Percentiles rank a stretch among this genome's conserved stretches.
phyloP scores from a whole-genome alignment of 2,113 vertebrate species.

The Sula dactylatra region DNA sequence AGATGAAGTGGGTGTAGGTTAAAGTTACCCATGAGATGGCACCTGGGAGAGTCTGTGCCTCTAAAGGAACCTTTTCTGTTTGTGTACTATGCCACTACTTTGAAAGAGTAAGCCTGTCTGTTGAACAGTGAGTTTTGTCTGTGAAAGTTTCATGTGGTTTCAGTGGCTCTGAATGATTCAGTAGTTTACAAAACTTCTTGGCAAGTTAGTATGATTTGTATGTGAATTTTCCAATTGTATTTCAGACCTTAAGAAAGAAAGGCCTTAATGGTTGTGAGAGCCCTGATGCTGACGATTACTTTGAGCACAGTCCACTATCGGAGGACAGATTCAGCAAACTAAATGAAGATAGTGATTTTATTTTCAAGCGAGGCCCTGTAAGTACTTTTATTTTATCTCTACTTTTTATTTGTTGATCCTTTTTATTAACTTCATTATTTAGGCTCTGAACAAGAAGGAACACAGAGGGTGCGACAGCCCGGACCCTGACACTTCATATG shows the following conservation, averaged over 20 bases:
- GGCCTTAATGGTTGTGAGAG: constrained; percentile 99
- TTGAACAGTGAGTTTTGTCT: constrained; percentile 40
- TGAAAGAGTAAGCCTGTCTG: constrained; percentile 6
- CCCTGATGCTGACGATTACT: constrained; percentile 98
- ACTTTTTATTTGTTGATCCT: constrained; percentile 97
- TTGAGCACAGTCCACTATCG: constrained; percentile 98
- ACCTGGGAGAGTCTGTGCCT: background rate
- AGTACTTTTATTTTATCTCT: constrained; percentile 90
- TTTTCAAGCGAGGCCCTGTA: constrained; percentile 99
- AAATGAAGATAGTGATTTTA: constrained; percentile 99
- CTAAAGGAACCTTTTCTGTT: constrained; percentile 2
- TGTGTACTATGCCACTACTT: background rate
- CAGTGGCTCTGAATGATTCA: constrained; percentile 72
- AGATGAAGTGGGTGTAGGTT: background rate
- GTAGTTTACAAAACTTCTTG: constrained; percentile 60
- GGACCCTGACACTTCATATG: constrained; percentile 98
- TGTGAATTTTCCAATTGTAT: constrained; percentile 99
- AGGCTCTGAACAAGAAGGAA: constrained; percentile 99
- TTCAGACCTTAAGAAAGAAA: constrained; percentile 99
- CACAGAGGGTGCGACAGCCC: constrained; percentile 99
- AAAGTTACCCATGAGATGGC: background rate
- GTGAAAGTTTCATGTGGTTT: constrained; percentile 39
- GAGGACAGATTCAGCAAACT: constrained; percentile 99
- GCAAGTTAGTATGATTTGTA: constrained; percentile 81
- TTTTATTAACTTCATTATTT: constrained; percentile 97